Base-by-base conservation (phyloP, 64 coral and sea anemone genomes). In the Actinia tenebrosa region DNA sequence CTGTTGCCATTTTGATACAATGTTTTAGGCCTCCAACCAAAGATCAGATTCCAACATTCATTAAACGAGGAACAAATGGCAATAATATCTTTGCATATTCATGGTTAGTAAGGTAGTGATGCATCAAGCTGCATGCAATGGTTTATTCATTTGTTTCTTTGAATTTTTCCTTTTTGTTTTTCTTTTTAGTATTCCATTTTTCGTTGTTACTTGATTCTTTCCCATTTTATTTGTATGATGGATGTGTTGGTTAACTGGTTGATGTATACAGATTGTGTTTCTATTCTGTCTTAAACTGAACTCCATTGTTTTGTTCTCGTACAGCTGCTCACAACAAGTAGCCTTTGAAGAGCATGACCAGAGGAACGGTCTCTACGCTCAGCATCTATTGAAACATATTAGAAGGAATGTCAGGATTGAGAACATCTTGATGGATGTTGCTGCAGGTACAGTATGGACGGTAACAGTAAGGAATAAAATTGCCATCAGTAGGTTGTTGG, bases 81-180 rank as follows among this genome's bases (percentile, higher is more conserved):
- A 98, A 98, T 66, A 98, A 98, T 56, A 98, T 98, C 23, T 98
- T 98, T 89, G 95, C 95, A 5, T 98, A 93, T 79, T 98, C 95
- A 10, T 98, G 95, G 95, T 98, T 53, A 87, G 91, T 86, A 42
- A 46, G 10, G 8, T 0, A 58, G 10, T 58, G 56, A 50, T 1
- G 2, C 7, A 50, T 50, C 47, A 50, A 50, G 4, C 47, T 50
- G 0, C 2, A 50, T 4, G 47, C 7, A 5, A 8, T 50, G 47
- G 47, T 50, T 50, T 50, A 50, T 50, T 50, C 7, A 50, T 50
- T 50, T 50, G 47, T 3, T 50, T 50, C 47, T 50, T 5, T 50
- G 3, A 50, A 50, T 50, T 8, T 5, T 50, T 50, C 47, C 30
- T 37, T 37, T 37, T 37, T 37, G 30, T 37, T 37, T 37, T 37